These are phyloP conservation scores for Echinarachnius parma DNA, from an alignment of 53 echinoderm and acorn worm genomes.

Conservation along the genomic window DNA sequence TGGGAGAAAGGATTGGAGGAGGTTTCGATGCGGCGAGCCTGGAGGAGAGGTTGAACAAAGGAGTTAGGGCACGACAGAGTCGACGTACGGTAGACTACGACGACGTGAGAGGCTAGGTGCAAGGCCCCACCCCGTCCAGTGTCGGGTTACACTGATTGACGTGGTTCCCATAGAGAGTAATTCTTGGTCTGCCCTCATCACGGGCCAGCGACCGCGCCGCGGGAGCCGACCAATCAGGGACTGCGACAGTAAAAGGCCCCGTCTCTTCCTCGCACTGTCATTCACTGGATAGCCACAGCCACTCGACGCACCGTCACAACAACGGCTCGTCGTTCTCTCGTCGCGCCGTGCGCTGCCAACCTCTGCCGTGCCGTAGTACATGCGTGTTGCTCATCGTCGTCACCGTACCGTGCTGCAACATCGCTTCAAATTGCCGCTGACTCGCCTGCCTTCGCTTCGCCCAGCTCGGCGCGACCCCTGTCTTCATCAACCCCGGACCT, in stretches of 20 bases:
- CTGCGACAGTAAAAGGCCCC: slow-evolving; percentile 82
- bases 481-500: slow-evolving; percentile 16
- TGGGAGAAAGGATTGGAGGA: no score
- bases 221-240: slow-evolving; percentile 89
- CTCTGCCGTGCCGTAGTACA: slow-evolving; percentile 28
- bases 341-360: no score
- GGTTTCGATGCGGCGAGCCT: no score
- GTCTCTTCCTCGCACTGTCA: slow-evolving; percentile 72
- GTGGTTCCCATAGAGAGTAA: slow-evolving; percentile 92
- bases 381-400: slow-evolving; percentile 44
- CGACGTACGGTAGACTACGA: slow-evolving; percentile 32
- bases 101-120: slow-evolving; percentile 37
- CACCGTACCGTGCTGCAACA: slow-evolving; percentile 27
- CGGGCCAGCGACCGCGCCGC: slow-evolving; percentile 90
- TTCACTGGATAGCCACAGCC: slow-evolving; percentile 57
- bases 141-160: slow-evolving; percentile 99
- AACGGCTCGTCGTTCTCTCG: slow-evolving; percentile 40
- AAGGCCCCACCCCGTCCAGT: slow-evolving; percentile 91
- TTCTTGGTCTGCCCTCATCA: slow-evolving; percentile 97
- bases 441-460: slow-evolving; percentile 22
- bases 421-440: slow-evolving; percentile 42
- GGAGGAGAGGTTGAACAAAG: slow-evolving; percentile 41
- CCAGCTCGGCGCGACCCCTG: slow-evolving; percentile 16
- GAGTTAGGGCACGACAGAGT: slow-evolving; percentile 29
- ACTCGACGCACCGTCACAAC: slow-evolving; percentile 63